phyloP scores from a whole-genome alignment of 2,113 vertebrate species.

The Poeciliopsis prolifica region DNA sequence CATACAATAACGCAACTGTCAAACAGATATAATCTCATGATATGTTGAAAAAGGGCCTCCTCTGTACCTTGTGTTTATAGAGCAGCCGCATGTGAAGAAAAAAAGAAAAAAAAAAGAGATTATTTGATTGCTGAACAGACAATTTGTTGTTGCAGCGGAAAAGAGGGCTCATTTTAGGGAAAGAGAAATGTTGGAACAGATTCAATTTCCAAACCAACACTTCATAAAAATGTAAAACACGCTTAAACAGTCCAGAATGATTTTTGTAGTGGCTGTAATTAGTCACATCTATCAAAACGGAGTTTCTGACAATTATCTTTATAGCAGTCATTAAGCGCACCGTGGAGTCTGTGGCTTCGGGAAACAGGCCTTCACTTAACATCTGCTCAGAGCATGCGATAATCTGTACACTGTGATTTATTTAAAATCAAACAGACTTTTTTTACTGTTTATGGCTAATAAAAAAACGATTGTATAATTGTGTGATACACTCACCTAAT shows the following conservation, averaged over 20 bases:
- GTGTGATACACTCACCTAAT: background rate
- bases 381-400: constrained; percentile 31
- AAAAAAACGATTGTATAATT: background rate
- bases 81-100: constrained; percentile 36
- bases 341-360: constrained; percentile 20
- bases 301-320: constrained; percentile 27
- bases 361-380: constrained; percentile 33
- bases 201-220: constrained; percentile 51
- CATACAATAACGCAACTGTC: constrained; percentile 87
- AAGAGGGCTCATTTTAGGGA: constrained; percentile 32
- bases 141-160: constrained; percentile 54
- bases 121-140: constrained; percentile 68
- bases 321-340: background rate
- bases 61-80: constrained; percentile 42
- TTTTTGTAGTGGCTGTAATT: constrained; percentile 49
- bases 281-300: constrained; percentile 35
- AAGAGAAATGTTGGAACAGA: constrained; percentile 44
- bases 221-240: constrained; percentile 58
- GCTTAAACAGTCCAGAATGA: constrained; percentile 16
- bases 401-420: background rate
- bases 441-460: background rate
- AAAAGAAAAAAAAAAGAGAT: constrained; percentile 13
- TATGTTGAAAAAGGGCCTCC: constrained; percentile 67
- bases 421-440: constrained; percentile 9
- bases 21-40: constrained; percentile 75